Percentiles rank a stretch among this genome's conserved stretches.
These are phyloP conservation scores for Calephelis nemesis DNA, from an alignment of 1,140 invertebrate genomes.

Conservation along the genomic window DNA sequence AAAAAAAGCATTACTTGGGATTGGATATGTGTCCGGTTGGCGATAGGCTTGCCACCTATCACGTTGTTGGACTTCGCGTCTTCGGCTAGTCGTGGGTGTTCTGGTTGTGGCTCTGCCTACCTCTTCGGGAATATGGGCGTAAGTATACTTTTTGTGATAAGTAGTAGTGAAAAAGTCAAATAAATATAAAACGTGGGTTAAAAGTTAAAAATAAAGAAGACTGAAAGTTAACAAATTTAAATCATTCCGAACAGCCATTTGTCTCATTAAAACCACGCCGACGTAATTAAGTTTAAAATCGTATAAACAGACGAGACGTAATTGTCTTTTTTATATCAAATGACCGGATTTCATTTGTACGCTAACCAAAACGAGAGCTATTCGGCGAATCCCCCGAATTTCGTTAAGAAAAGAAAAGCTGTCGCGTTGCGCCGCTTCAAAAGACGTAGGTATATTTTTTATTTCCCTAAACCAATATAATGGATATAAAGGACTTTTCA, in stretches of 20 bases:
- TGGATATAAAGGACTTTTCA: constrained; percentile 1
- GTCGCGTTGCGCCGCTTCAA: background rate
- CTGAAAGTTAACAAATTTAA: background rate
- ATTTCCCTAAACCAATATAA: constrained; percentile 7
- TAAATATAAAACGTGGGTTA: background rate
- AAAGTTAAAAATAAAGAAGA: background rate
- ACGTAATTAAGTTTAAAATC: constrained; percentile 12
- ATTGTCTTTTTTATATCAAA: constrained; percentile 19
- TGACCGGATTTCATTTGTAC: constrained; percentile 16
- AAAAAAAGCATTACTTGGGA: no score
- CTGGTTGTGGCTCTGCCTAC: no score
- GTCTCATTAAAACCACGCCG: constrained; percentile 9
- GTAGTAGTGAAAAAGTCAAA: no score
- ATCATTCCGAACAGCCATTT: background rate
- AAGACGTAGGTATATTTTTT: background rate
- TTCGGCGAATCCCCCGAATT: constrained; percentile 14
- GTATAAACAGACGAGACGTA: constrained; percentile 7
- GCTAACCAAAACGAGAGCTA: constrained; percentile 13
- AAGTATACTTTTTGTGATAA: no score
- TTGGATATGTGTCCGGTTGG: no score
- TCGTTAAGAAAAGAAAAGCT: constrained; percentile 11
- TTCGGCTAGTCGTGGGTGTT: no score
- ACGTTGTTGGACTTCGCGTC: no score
- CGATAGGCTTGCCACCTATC: no score
- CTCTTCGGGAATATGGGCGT: no score